Percentiles rank a stretch among this genome's conserved stretches.
phyloP scores from a whole-genome alignment of 2,113 vertebrate genomes.

The Lasiurus cinereus region DNA sequence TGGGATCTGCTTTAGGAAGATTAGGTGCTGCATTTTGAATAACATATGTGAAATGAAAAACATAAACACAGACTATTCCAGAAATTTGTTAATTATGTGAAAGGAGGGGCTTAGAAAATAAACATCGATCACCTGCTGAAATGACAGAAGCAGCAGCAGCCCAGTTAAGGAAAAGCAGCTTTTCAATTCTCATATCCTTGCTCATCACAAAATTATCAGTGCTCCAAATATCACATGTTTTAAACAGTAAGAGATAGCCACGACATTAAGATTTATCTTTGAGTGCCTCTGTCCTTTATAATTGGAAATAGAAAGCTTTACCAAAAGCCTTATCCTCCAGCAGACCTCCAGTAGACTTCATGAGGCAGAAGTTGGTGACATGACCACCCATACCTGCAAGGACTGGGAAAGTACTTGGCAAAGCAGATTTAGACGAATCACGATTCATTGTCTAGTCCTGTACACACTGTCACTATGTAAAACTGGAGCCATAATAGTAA shows the following conservation, averaged over 20 bases:
- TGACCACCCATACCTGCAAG: neutral
- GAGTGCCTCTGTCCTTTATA: neutral
- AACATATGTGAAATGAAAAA: neutral
- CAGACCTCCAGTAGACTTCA: neutral
- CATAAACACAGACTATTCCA: neutral
- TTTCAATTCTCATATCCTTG: neutral
- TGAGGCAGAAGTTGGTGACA: neutral
- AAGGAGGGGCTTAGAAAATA: neutral
- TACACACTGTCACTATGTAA: neutral
- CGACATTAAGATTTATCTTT: neutral
- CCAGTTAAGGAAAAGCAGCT: neutral
- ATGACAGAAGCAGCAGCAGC: neutral
- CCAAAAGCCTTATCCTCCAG: neutral
- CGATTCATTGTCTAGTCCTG: neutral
- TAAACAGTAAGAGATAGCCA: neutral
- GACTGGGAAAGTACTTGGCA: neutral
- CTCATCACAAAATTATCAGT: neutral
- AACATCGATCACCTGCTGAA: neutral
- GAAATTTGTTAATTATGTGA: neutral
- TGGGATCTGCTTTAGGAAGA: neutral
- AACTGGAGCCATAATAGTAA: too few relatives aligned
- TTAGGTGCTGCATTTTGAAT: neutral
- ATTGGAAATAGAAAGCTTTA: neutral
- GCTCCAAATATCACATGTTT: neutral
- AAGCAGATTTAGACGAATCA: neutral